Conservation (phyloP, 2,888 invertebrate genomes). For the Phortica okadai region DNA sequence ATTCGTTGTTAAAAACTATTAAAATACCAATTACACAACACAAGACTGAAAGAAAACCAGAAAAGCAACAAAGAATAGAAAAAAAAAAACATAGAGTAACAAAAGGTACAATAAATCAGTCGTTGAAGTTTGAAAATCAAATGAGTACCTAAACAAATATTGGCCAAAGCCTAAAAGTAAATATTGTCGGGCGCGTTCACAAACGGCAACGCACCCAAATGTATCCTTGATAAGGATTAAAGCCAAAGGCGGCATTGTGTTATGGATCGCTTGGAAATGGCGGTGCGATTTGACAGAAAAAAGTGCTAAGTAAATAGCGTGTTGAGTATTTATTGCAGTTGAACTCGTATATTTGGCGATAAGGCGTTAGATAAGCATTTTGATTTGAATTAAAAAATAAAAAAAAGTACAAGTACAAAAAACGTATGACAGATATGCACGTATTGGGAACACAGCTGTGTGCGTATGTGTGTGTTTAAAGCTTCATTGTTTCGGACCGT, state of each 20-base stretch:
- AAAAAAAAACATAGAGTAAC: conserved; percentile 22
- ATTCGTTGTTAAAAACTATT: conserved; percentile 47
- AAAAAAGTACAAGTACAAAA: neutral
- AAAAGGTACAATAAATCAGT: conserved; percentile 46
- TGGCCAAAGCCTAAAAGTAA: conserved; percentile 39
- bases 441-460: neutral
- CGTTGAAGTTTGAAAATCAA: conserved; percentile 36
- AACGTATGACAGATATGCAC: neutral
- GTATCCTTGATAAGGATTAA: conserved; percentile 62
- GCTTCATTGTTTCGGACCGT: neutral
- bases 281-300: conserved; percentile 36
- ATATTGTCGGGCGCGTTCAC: conserved; percentile 23
- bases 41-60: conserved; percentile 18
- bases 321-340: neutral
- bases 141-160: conserved; percentile 66
- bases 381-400: neutral
- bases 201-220: conserved; percentile 13
- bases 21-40: conserved; percentile 60
- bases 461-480: neutral
- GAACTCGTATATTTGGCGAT: neutral
- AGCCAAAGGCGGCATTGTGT: conserved; percentile 52
- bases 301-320: conserved; percentile 63
- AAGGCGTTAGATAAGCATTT: neutral
- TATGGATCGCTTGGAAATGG: conserved; percentile 41
- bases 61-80: conserved; percentile 37